Evolutionary conservation across 2,888 invertebrate species (phyloP), one percentile per base, ranked within the genome.

Genomic region (Cybosia mesomella): DNA sequence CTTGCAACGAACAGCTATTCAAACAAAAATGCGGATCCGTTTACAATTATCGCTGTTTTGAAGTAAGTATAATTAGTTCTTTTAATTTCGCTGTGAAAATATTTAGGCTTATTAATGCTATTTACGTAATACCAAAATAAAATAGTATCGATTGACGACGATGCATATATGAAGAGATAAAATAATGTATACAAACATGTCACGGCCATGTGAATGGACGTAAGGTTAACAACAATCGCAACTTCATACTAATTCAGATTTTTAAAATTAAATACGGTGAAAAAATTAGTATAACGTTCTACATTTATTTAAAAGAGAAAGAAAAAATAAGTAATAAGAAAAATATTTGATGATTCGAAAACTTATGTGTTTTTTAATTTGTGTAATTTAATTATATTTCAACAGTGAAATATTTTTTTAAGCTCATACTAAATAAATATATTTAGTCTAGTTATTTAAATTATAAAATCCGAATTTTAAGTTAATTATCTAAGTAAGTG

Each of bases 141-240:
- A 18, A 18, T 18, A 18, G 7, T 43, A 15, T n/a, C 2, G 49
- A 49, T 49, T n/a, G 49, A 49, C 18, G n/a, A 49, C 49, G 49
- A 49, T 49, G 49, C 49, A 49, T 49, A 49, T 49, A 49, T 49
- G 49, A n/a, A 49, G n/a, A 49, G 49, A 49, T 49, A 49, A n/a
- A 49, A 49, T n/a, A 49, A 49, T 49, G n/a, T 49, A 49, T 49
- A 9, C 49, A 49, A 49, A 9, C 8, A 9, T 49, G 49, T 58
- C 58, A 58, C 18, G 58, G 58, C 32, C 58, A 58, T 28, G n/a
- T 18, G 58, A 58, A 24, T 34, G 58, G 58, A 58, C n/a, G 3
- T 32, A 58, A 58, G 58, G 58, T 28, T 18, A 58, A 58, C 58
- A 8, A 58, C 32, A 32, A 58, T 58, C 18, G 32, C 8, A 49